These are phyloP conservation scores for Erethizon dorsatum DNA, from an alignment of 2,797 vertebrate genomes.

Conservation along the genomic window DNA sequence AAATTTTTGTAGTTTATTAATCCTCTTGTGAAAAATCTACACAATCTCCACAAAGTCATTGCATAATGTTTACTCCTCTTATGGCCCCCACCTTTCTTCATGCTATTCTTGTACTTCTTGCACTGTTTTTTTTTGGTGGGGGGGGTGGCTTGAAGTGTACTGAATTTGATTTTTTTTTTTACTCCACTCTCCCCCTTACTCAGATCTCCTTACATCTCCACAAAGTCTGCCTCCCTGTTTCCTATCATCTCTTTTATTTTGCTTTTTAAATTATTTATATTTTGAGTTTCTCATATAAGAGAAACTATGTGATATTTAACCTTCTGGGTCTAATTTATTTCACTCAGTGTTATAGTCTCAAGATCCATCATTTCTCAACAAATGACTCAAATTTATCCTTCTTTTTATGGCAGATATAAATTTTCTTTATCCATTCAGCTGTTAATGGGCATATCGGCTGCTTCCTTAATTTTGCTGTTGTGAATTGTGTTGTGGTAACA, in stretches of 20 bases:
- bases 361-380: not conserved
- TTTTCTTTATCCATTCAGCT: not conserved
- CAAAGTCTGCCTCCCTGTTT: not conserved
- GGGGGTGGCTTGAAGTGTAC: too few species aligned
- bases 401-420: not conserved
- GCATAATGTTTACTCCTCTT: conserved; percentile 70
- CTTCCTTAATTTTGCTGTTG: not conserved
- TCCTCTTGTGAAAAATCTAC: not conserved
- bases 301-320: not conserved
- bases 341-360: not conserved
- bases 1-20: not conserved
- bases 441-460: not conserved
- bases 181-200: not conserved
- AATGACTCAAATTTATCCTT: not conserved
- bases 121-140: not conserved
- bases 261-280: not conserved
- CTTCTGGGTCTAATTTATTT: not conserved
- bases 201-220: not conserved
- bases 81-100: conserved; percentile 96
- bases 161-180: not conserved
- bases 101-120: conserved; percentile 97
- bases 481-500: not conserved
- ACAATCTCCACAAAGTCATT: not conserved
- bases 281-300: not conserved
- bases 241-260: not conserved